Evolutionary conservation across 2,888 invertebrate genomes (phyloP).

Genomic region (Trachelus troglodyta): DNA sequence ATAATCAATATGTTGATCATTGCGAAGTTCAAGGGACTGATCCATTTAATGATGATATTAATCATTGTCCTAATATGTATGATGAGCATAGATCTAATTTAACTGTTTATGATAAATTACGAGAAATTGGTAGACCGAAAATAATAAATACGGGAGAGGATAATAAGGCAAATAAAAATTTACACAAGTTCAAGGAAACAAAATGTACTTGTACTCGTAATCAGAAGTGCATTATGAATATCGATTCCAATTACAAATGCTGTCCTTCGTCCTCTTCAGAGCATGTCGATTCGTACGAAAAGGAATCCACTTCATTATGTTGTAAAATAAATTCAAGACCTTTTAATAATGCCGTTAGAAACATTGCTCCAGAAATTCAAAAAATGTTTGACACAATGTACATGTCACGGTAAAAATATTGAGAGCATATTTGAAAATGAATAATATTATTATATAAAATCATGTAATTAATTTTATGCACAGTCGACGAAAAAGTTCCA

Average conservation of each 20-base stretch:
- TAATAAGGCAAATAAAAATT: neutral
- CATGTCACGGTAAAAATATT: constrained; percentile 29
- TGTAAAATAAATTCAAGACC: neutral
- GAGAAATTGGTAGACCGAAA: neutral
- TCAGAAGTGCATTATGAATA: constrained; percentile 18
- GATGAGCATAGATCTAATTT: neutral
- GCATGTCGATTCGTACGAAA: neutral
- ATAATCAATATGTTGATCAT: neutral
- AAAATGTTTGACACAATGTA: constrained; percentile 36
- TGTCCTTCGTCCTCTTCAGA: constrained; percentile 9
- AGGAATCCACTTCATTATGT: neutral
- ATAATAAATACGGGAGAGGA: neutral
- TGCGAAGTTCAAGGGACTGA: neutral
- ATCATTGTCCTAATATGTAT: neutral
- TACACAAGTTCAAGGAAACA: constrained; percentile 21
- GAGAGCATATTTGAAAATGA: neutral
- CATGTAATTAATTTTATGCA: neutral
- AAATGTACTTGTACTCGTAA: constrained; percentile 18
- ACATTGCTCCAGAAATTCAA: constrained; percentile 30
- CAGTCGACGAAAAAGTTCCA: neutral
- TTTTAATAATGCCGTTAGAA: constrained; percentile 20
- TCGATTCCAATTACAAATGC: constrained; percentile 25
- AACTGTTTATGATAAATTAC: neutral
- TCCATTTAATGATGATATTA: neutral
- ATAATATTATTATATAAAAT: neutral